Conservation (phyloP, 2,888 invertebrate species). For the Auanema sp. region DNA sequence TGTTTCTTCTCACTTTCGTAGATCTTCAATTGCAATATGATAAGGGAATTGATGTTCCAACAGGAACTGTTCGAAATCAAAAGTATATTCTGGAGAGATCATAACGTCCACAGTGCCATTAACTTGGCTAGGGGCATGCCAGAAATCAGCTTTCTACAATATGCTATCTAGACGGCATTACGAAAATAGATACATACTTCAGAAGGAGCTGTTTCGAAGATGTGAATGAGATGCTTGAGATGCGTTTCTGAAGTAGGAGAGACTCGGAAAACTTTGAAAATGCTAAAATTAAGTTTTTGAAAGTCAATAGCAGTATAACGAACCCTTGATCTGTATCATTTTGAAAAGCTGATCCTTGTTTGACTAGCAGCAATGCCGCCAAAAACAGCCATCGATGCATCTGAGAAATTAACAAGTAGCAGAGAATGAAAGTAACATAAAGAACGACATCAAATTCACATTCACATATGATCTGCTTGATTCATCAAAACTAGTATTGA, state of each 20-base stretch:
- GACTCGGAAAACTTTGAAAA: slow-evolving; percentile 54
- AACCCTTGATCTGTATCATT: too few species aligned
- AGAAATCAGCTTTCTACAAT: slow-evolving; percentile 52
- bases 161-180: slow-evolving; percentile 9
- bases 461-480: too few species aligned
- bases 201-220: slow-evolving; percentile 45
- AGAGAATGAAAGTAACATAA: too few species aligned
- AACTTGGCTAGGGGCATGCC: slow-evolving; percentile 51
- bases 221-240: slow-evolving; percentile 38
- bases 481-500: too few species aligned
- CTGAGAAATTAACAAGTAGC: too few species aligned
- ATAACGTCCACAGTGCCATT: slow-evolving; percentile 57
- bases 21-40: slow-evolving; percentile 48
- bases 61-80: slow-evolving; percentile 32
- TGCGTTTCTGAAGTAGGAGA: slow-evolving; percentile 44
- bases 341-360: too few species aligned
- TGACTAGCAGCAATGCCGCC: too few species aligned
- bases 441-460: too few species aligned
- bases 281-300: slow-evolving; percentile 23
- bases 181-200: slow-evolving; percentile 23
- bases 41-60: slow-evolving; percentile 28
- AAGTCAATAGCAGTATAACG: slow-evolving; percentile 5
- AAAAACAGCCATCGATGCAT: too few species aligned
- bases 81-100: slow-evolving; percentile 47
- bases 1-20: slow-evolving; percentile 34